Evolutionary conservation across 2,113 vertebrate species (phyloP).

Genomic region (Platysternon megacephalum): DNA sequence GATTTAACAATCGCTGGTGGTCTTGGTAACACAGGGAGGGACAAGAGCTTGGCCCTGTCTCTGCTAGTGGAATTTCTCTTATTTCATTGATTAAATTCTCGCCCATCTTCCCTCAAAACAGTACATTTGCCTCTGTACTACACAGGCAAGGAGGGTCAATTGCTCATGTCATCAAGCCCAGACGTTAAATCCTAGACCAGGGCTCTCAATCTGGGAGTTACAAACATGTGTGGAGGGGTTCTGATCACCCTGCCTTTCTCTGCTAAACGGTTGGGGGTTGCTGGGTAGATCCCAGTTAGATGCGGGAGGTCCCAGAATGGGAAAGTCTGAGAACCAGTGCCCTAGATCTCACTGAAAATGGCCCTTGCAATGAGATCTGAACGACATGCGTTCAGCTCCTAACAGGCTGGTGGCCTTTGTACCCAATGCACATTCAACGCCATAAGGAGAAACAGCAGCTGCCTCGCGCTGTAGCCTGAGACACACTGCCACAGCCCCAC

Average conservation of each 20-base stretch:
- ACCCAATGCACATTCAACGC: neutral
- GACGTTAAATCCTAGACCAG: neutral
- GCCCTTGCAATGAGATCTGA: neutral
- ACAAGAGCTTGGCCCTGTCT: neutral
- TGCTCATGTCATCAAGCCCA: neutral
- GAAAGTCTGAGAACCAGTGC: too few relatives aligned
- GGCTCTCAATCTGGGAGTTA: neutral
- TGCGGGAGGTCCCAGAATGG: neutral
- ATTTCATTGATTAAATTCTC: neutral
- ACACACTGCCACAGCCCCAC: too few relatives aligned
- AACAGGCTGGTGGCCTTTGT: neutral
- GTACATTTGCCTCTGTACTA: neutral
- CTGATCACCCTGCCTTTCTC: neutral
- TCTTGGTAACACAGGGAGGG: neutral
- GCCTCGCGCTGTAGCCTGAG: neutral
- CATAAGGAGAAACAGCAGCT: neutral
- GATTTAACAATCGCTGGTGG: neutral
- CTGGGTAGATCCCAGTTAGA: neutral
- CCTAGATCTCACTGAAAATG: neutral
- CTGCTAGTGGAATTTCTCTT: neutral
- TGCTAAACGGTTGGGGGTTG: neutral
- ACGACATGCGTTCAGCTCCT: neutral
- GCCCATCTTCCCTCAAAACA: neutral
- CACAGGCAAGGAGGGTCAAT: neutral
- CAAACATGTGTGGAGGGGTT: neutral